Percentiles rank a stretch among this genome's conserved stretches.
phyloP scores from a whole-genome alignment of 2,113 vertebrate genomes.

The Columba janthina region DNA sequence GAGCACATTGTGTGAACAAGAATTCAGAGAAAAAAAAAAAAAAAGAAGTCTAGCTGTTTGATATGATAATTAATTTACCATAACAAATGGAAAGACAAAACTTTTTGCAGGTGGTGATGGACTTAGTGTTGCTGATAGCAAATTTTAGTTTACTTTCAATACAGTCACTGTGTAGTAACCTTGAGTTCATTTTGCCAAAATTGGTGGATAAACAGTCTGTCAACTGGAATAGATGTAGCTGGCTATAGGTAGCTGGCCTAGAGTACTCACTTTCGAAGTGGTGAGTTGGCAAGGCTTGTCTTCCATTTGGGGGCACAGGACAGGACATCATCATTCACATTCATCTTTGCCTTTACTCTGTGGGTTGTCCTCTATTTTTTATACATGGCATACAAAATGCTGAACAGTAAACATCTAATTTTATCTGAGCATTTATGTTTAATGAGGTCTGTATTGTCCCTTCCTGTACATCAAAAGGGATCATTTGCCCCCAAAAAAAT shows the following conservation, averaged over 20 bases:
- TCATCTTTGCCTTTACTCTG: neutral
- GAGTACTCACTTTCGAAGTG: neutral
- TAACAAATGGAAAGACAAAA: conserved; percentile 15
- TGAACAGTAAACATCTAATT: neutral
- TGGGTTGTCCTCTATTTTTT: neutral
- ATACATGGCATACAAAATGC: neutral
- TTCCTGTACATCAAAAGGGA: neutral
- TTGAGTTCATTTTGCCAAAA: conserved; percentile 6
- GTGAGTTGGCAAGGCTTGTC: neutral
- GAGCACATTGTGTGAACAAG: neutral
- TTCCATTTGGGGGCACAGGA: neutral
- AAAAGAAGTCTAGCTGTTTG: neutral
- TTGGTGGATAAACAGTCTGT: neutral
- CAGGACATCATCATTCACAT: neutral
- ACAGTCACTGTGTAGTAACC: neutral
- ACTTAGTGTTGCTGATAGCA: neutral
- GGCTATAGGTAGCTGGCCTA: neutral
- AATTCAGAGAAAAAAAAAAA: neutral
- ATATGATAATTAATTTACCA: conserved; percentile 15
- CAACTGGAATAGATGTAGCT: neutral
- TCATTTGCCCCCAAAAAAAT: neutral
- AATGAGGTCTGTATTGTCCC: neutral
- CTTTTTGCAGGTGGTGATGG: conserved; percentile 3
- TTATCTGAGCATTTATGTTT: neutral
- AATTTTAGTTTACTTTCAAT: conserved; percentile 11